A percentile compares a stretch with the other conserved stretches of the same genome.
phyloP scores from a whole-genome alignment of 1,140 invertebrate genomes.

The Scaptomyza graminum region DNA sequence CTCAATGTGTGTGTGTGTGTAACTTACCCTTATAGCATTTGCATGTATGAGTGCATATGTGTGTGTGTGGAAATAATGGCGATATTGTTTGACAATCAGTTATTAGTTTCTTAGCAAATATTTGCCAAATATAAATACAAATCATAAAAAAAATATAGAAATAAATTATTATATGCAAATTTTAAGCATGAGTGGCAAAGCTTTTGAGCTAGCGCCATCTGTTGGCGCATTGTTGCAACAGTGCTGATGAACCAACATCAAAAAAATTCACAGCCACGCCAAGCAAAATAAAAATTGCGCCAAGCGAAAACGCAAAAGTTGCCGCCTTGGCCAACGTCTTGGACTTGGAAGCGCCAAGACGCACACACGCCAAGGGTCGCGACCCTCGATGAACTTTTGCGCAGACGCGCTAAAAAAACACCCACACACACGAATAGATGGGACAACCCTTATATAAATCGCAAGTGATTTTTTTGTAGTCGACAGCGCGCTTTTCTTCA shows the following conservation, averaged over 20 bases:
- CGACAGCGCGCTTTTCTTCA: conserved; percentile 45
- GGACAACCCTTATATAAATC: conserved; percentile 43
- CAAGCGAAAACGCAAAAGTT: conserved; percentile 57
- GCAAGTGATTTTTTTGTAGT: conserved; percentile 28
- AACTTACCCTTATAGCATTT: conserved; percentile 41
- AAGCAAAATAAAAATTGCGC: conserved; percentile 32
- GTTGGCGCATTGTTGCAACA: conserved; percentile 24
- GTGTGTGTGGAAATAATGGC: conserved; percentile 20
- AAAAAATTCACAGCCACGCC: background rate
- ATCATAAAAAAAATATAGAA: conserved; percentile 1
- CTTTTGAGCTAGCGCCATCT: conserved; percentile 72
- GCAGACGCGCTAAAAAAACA: conserved; percentile 42
- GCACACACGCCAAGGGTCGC: conserved; percentile 18
- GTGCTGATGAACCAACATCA: background rate
- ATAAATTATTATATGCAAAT: background rate
- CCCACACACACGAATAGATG: conserved; percentile 5
- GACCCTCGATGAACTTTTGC: conserved; percentile 38
- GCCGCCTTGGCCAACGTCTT: conserved; percentile 47
- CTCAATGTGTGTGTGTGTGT: conserved; percentile 17
- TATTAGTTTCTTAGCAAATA: background rate
- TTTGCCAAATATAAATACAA: background rate
- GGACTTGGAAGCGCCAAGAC: conserved; percentile 46
- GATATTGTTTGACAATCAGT: conserved; percentile 7
- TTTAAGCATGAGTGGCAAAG: conserved; percentile 22
- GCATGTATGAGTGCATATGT: background rate